These are phyloP conservation scores for Epinephelus fuscoguttatus DNA, from an alignment of 2,113 vertebrate species.

Conservation along the genomic window DNA sequence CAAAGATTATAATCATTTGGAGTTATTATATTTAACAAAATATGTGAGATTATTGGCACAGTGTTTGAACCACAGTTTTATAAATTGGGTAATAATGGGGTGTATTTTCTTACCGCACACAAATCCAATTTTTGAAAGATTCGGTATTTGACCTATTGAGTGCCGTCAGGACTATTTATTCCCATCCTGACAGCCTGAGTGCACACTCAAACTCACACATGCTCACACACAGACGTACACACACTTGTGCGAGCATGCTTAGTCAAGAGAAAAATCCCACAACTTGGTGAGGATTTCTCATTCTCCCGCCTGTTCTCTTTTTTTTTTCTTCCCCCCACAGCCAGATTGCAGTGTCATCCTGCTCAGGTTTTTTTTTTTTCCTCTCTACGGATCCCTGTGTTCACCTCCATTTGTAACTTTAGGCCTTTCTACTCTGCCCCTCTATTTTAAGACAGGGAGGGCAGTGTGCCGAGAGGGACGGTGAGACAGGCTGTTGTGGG, in stretches of 20 bases:
- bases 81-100: not conserved
- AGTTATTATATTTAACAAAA: not conserved
- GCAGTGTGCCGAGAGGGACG: slow-evolving; percentile 65
- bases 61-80: not conserved
- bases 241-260: slow-evolving; percentile 46
- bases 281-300: slow-evolving; percentile 67
- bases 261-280: slow-evolving; percentile 68
- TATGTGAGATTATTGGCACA: not conserved
- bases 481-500: slow-evolving; percentile 58
- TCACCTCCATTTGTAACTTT: slow-evolving; percentile 69
- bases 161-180: slow-evolving; percentile 60
- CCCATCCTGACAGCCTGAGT: slow-evolving; percentile 22
- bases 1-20: not conserved
- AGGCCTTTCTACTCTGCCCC: slow-evolving; percentile 63
- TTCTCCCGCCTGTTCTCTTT: slow-evolving; percentile 21
- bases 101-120: not conserved
- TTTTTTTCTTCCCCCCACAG: not conserved
- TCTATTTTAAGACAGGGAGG: slow-evolving; percentile 76
- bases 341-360: slow-evolving; percentile 67
- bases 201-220: slow-evolving; percentile 28
- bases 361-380: slow-evolving; percentile 11
- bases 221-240: slow-evolving; percentile 22
- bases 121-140: slow-evolving; percentile 40
- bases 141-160: slow-evolving; percentile 53
- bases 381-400: slow-evolving; percentile 28